These are phyloP conservation scores for Oligia latruncula DNA, from an alignment of 2,888 invertebrate species.

Conservation along the genomic window DNA sequence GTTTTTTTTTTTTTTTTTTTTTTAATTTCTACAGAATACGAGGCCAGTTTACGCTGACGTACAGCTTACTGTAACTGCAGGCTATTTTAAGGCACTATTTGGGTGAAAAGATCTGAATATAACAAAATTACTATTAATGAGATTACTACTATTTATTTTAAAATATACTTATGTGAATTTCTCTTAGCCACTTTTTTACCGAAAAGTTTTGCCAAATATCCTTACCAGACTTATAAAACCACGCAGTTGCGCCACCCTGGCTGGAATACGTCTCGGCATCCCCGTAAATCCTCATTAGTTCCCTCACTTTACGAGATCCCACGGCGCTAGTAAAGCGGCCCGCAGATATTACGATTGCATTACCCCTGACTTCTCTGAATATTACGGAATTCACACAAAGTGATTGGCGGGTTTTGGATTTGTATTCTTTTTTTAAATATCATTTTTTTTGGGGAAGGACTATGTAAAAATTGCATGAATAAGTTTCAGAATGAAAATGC, in stretches of 20 bases:
- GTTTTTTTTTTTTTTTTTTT: neutral
- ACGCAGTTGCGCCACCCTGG: conserved; percentile 66
- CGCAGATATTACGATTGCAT: conserved; percentile 81
- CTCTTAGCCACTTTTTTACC: neutral
- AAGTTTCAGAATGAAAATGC: neutral
- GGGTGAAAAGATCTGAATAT: neutral
- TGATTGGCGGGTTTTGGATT: conserved; percentile 58
- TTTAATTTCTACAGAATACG: neutral
- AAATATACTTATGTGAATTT: neutral
- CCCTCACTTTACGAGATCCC: conserved; percentile 85
- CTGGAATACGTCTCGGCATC: conserved; percentile 74
- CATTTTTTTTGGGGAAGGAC: neutral
- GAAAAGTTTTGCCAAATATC: neutral
- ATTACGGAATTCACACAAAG: conserved; percentile 57
- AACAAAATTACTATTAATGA: neutral
- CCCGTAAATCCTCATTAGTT: conserved; percentile 89
- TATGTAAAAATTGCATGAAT: neutral
- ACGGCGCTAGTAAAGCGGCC: conserved; percentile 86
- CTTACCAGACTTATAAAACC: neutral
- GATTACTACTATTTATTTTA: no score
- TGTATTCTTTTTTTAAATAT: conserved; percentile 1
- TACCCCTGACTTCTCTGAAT: conserved; percentile 83
- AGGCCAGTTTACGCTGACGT: neutral
- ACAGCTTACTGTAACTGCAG: neutral
- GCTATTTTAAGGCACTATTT: neutral